Evolutionary conservation across 2,113 vertebrate species (phyloP), one percentile per base, ranked within the genome.

Genomic region (Litocranius walleri): DNA sequence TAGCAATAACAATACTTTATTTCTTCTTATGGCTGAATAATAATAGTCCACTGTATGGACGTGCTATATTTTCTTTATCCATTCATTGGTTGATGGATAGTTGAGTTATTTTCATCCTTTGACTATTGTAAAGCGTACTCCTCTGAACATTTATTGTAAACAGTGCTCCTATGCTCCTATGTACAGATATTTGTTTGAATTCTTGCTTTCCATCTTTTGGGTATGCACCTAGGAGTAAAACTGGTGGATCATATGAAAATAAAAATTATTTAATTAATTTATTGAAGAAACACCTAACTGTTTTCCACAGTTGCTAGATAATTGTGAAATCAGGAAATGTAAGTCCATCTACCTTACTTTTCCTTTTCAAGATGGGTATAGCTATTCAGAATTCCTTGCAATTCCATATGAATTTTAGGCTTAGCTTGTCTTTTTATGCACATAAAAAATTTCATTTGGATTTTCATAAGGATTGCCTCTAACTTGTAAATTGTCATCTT

Each of bases 201-300:
- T 64, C 7, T 52, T 95, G 11, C 45, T 96, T 92, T 90, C 19
- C 12, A 74, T 29, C 25, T 71, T 86, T 74, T 29, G 52, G 30
- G 17, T 56, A 29, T 82, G 36, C 50, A 33, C 15, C 1, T 50
- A 43, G 23, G 43, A 54, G 30, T 21, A 25, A 88, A 93, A 88
- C 54, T 91, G 15, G 33, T 71, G 33, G 21, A 45, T 80, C 21
- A 30, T 87, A 23, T 81, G 25, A 33, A 81, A 81, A 50, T 50
- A 50, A 91, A 88, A 83, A 43, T 80, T 86, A 48, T 94, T 80
- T 88, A 81, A 81, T 81, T 95, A 93, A 83, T 57, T 80, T 86
- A 33, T 74, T 80, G 29, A 97, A 23, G n/a, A 95, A 43, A 25
- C n/a, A 62, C 33, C 88, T 86, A 89, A 86, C 27, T 80, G 33